Evolutionary conservation across 2,797 vertebrate species (phyloP), one percentile per base, ranked within the genome.

Genomic region (Chelmon rostratus): DNA sequence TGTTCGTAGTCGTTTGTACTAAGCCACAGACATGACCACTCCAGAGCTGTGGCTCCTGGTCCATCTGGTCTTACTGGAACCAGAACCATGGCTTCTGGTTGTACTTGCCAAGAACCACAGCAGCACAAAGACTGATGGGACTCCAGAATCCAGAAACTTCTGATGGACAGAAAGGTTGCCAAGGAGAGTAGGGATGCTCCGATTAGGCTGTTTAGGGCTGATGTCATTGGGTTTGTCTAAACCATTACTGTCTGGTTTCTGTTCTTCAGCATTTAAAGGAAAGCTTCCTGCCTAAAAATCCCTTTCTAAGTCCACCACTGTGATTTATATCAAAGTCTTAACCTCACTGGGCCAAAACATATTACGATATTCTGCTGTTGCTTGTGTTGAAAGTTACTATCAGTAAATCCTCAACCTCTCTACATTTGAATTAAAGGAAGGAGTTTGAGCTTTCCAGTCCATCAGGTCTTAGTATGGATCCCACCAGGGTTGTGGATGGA

Each of bases 71-170:
- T 85, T 64, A 74, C 57, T 61, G 81, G 69, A 83, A 68, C 68
- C 68, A 75, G 40, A 79, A 69, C 68, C 23, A 21, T 59, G 50
- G 37, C 44, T 23, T 74, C 44, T 76, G 78, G 69, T 66, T 76
- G n/a, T 53, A 53, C 63, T 71, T 71, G 75, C 63, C 33, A n/a
- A 82, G 63, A 85, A 78, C 77, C 87, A 82, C 82, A 86, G 87
- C 89, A 89, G 90, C 91, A 91, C 89, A 91, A 87, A 85, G 66
- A 88, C 81, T 82, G 78, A 86, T 65, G 35, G 80, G 73, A 75
- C 67, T 74, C 35, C 79, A 78, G 62, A 70, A 80, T 70, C 58
- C 49, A 75, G 78, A 83, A 68, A 70, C 76, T 79, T 69, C 56
- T 82, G 68, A 84, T 62, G 49, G 63, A 73, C 72, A 77, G 73